Evolutionary conservation across 2,797 vertebrate genomes (phyloP).

Genomic region (Octomys mimax): DNA sequence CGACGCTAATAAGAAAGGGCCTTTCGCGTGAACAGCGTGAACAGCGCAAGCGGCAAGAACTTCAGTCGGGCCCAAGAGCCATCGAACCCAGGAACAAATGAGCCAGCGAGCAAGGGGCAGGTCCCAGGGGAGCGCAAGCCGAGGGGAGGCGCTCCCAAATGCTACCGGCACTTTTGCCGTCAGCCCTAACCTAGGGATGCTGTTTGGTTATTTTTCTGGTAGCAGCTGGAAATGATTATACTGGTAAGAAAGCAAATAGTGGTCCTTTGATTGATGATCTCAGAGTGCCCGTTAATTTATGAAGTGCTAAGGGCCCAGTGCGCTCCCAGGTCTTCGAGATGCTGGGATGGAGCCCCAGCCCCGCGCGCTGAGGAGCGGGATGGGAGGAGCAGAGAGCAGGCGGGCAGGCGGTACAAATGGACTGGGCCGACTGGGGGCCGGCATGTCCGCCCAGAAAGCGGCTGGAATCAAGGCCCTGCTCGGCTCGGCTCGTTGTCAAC

Average conservation of each 20-base stretch:
- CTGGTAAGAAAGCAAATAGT: constrained; percentile 71
- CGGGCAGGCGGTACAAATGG: not conserved
- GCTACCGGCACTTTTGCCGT: constrained; percentile 61
- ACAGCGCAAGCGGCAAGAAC: constrained; percentile 54
- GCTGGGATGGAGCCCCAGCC: not conserved
- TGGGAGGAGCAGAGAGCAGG: not conserved
- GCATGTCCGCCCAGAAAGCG: not conserved
- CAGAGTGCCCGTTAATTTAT: constrained; percentile 14
- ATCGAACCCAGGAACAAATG: constrained; percentile 54
- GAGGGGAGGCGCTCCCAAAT: constrained; percentile 42
- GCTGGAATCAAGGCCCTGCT: fast-evolving
- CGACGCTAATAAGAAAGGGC: constrained; percentile 46
- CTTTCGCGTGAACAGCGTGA: constrained; percentile 22
- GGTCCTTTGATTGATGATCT: constrained; percentile 64
- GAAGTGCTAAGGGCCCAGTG: not conserved
- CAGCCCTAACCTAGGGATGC: constrained; percentile 13
- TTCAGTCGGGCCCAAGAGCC: constrained; percentile 23
- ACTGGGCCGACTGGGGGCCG: fast-evolving
- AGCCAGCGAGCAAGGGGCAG: constrained; percentile 46
- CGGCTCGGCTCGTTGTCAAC: not conserved
- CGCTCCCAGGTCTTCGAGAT: not conserved
- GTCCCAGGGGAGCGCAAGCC: not conserved
- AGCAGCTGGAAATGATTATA: constrained; percentile 73
- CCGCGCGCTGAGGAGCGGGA: not conserved
- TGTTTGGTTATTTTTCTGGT: constrained; percentile 53